Evolutionary conservation across 2,113 vertebrate genomes (phyloP).

Genomic region (Cinclus mexicanus): DNA sequence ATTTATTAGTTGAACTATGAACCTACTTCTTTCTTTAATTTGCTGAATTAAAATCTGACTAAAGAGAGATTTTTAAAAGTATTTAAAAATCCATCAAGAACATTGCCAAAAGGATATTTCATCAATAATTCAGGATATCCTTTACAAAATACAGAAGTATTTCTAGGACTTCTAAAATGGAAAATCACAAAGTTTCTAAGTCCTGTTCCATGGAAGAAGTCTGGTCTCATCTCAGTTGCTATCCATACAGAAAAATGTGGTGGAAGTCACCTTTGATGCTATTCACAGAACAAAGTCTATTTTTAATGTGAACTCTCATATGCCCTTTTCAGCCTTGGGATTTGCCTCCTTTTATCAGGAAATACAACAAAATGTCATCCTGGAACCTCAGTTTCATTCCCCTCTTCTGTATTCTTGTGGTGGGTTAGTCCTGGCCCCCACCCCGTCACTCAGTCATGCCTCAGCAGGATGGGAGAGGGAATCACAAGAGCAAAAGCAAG

Average conservation of each 20-base stretch:
- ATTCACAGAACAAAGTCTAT: background rate
- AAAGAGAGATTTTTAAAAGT: background rate
- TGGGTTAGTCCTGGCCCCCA: background rate
- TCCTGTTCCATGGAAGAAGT: background rate
- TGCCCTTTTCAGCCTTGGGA: background rate
- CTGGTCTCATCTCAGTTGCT: background rate
- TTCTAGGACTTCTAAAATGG: background rate
- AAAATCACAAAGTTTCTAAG: conserved; percentile 5
- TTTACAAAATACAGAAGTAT: background rate
- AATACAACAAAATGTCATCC: background rate
- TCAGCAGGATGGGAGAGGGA: background rate
- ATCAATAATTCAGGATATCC: conserved; percentile 48
- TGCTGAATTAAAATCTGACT: conserved; percentile 1
- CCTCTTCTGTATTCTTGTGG: background rate
- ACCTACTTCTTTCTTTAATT: background rate
- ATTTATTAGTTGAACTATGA: conserved; percentile 1
- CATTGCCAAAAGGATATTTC: background rate
- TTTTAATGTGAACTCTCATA: background rate
- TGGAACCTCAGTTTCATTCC: background rate
- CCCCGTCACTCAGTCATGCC: fast-evolving
- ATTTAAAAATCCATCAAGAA: background rate
- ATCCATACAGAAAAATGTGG: background rate
- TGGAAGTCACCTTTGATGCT: background rate
- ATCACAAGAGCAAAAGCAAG: background rate
- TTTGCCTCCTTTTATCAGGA: background rate